These are phyloP conservation scores for Cynodonichthys magdalenae DNA, from an alignment of 2,797 vertebrate genomes.

Conservation along the genomic window DNA sequence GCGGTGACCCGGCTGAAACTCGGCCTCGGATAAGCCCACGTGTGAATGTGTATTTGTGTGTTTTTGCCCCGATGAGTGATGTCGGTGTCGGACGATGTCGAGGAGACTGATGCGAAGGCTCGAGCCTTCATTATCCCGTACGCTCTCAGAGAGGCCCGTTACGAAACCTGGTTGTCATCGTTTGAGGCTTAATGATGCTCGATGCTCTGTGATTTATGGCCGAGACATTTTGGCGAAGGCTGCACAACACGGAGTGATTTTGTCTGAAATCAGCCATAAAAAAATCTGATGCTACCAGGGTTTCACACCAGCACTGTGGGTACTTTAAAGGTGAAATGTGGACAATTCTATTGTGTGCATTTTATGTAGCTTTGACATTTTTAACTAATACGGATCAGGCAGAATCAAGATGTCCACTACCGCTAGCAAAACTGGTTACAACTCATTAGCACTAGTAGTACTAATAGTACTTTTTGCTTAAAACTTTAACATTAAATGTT, in stretches of 20 bases:
- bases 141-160: slow-evolving; percentile 33
- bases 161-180: slow-evolving; percentile 57
- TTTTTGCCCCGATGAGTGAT: slow-evolving; percentile 47
- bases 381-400: too few relatives aligned
- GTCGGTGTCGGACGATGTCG: slow-evolving; percentile 21
- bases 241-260: slow-evolving; percentile 10
- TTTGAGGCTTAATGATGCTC: slow-evolving; percentile 42
- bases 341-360: too few relatives aligned
- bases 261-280: slow-evolving; percentile 9
- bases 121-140: slow-evolving; percentile 43
- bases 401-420: too few relatives aligned
- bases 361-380: too few relatives aligned
- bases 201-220: slow-evolving; percentile 42
- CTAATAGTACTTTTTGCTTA: too few relatives aligned
- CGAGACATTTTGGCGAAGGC: slow-evolving; percentile 26
- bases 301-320: not conserved
- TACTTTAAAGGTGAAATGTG: too few relatives aligned
- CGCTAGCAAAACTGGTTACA: too few relatives aligned
- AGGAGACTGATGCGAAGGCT: slow-evolving; percentile 32
- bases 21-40: slow-evolving; percentile 22
- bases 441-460: too few relatives aligned
- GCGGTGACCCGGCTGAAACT: slow-evolving; percentile 56
- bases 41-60: slow-evolving; percentile 6
- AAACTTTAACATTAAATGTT: too few relatives aligned
- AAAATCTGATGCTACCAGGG: not conserved